A percentile compares a stretch with the other conserved stretches of the same genome.
Conservation (phyloP, 2,888 invertebrate genomes). For the Ischnus inquisitorius region DNA sequence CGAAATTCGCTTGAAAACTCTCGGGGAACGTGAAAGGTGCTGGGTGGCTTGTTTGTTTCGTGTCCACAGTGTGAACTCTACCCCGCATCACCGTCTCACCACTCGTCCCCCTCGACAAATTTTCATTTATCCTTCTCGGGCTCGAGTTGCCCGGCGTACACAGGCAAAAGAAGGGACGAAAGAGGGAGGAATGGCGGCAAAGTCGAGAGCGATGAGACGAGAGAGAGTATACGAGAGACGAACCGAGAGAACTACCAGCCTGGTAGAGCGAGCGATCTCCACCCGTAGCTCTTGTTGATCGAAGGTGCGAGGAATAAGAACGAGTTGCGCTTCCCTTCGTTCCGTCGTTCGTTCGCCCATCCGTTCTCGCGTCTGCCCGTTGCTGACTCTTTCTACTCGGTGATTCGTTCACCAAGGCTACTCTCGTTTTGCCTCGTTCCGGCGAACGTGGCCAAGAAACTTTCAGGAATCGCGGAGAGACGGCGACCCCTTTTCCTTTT, state of each 20-base stretch:
- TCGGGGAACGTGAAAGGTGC: constrained; percentile 48
- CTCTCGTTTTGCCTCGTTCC: constrained; percentile 63
- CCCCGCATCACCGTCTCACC: constrained; percentile 33
- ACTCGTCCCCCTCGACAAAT: constrained; percentile 71
- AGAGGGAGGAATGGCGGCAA: constrained; percentile 1
- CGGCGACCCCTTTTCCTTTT: constrained; percentile 38
- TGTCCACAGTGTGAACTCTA: constrained; percentile 66
- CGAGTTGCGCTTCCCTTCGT: constrained; percentile 67
- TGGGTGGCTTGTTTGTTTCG: constrained; percentile 74
- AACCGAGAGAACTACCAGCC: constrained; percentile 16
- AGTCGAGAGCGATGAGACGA: constrained; percentile 54
- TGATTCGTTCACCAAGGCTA: constrained; percentile 59
- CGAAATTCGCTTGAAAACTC: neutral
- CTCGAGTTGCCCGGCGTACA: neutral
- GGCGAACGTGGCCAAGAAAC: constrained; percentile 68
- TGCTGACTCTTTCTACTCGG: constrained; percentile 54
- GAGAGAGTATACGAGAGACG: constrained; percentile 6
- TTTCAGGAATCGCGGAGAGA: constrained; percentile 63
- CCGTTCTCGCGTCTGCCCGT: constrained; percentile 58
- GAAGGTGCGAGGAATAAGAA: constrained; percentile 80
- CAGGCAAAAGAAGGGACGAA: constrained; percentile 31
- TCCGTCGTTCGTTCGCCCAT: constrained; percentile 36
- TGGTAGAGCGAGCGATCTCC: constrained; percentile 60
- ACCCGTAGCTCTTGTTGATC: constrained; percentile 78
- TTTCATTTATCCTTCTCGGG: constrained; percentile 73